A percentile compares a stretch with the other conserved stretches of the same genome.
Evolutionary conservation across 2,113 vertebrate genomes (phyloP).

Genomic region (Eolophus roseicapilla): DNA sequence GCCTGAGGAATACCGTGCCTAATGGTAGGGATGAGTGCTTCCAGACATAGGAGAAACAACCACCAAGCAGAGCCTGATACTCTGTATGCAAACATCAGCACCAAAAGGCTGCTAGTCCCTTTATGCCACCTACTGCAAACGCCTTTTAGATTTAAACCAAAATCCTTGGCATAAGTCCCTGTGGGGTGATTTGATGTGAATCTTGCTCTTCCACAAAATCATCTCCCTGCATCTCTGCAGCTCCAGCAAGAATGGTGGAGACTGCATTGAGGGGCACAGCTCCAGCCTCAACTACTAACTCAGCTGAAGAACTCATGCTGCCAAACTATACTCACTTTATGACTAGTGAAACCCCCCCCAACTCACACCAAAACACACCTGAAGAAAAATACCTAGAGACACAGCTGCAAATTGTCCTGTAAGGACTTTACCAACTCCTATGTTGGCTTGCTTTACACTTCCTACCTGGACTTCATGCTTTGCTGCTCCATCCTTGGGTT

Average conservation of each 20-base stretch:
- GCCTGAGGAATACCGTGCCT: conserved; percentile 16
- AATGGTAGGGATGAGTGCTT: background rate
- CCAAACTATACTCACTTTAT: background rate
- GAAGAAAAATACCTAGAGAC: background rate
- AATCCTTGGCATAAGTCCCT: background rate
- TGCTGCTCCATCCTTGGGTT: background rate
- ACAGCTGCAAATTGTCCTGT: background rate
- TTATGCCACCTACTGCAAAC: background rate
- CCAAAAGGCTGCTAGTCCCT: background rate
- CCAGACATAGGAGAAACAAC: background rate
- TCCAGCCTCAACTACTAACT: background rate
- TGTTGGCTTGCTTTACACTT: background rate
- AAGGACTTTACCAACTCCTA: background rate
- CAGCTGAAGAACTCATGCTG: background rate
- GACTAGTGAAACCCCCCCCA: background rate
- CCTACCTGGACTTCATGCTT: background rate
- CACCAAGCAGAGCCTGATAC: background rate
- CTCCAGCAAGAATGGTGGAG: background rate
- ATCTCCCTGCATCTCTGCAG: background rate
- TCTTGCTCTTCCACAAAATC: background rate
- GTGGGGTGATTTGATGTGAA: background rate
- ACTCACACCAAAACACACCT: background rate
- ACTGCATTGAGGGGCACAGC: background rate
- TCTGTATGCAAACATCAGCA: conserved; percentile 17
- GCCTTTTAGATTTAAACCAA: background rate